Conservation (phyloP, 2,797 vertebrate genomes). For the Enteromius afrohamiltoni region DNA sequence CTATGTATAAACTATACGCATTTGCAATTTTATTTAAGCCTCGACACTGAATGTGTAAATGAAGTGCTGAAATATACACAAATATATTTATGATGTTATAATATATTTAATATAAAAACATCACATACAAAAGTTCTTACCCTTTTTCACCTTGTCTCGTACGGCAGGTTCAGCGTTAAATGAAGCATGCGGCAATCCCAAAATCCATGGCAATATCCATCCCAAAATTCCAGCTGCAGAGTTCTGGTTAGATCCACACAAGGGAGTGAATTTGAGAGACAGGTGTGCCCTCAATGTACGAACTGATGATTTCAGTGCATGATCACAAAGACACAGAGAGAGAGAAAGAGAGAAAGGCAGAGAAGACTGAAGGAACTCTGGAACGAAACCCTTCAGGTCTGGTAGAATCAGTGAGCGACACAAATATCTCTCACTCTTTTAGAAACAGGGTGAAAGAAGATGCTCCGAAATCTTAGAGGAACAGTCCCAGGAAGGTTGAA, state of each 20-base stretch:
- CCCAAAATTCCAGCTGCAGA: conserved; percentile 14
- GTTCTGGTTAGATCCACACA: conserved; percentile 45
- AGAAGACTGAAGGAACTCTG: conserved; percentile 11
- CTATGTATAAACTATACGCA: no score
- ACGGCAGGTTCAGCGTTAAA: conserved; percentile 15
- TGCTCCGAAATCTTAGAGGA: conserved; percentile 28
- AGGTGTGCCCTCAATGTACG: conserved; percentile 38
- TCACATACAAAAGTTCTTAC: conserved; percentile 31
- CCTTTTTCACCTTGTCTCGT: conserved; percentile 25
- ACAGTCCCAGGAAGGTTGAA: conserved; percentile 39
- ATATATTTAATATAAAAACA: neutral
- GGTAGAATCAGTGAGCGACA: conserved; percentile 2
- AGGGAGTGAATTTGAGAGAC: conserved; percentile 40
- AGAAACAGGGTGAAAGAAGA: conserved; percentile 12
- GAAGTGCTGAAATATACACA: neutral
- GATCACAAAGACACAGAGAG: conserved; percentile 2
- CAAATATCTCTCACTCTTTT: conserved; percentile 31
- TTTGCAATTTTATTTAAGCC: neutral
- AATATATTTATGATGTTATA: neutral
- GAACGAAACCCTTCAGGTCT: conserved; percentile 1
- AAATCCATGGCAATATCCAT: conserved; percentile 24
- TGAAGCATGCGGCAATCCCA: conserved; percentile 1
- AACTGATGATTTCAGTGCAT: conserved; percentile 31
- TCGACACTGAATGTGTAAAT: neutral
- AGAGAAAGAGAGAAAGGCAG: conserved; percentile 24